Evolutionary conservation across 1,140 invertebrate species (phyloP).

Genomic region (Drosophila punjabiensis): DNA sequence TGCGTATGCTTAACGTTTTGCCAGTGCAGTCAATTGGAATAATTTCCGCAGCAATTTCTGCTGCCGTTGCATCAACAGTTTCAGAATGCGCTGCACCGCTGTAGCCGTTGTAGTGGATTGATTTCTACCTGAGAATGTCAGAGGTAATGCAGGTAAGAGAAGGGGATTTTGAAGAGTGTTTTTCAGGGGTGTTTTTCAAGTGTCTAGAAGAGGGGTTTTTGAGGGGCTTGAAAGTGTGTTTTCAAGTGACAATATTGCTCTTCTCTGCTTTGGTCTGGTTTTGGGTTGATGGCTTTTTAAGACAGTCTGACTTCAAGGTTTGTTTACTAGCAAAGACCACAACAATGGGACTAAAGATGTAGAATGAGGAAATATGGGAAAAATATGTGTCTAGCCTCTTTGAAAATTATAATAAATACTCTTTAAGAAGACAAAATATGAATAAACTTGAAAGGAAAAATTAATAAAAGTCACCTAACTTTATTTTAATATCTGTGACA

Average conservation of each 20-base stretch:
- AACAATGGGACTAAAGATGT: not conserved
- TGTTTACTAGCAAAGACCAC: conserved; percentile 28
- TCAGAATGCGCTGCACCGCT: conserved; percentile 82
- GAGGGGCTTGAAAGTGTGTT: not conserved
- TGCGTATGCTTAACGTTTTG: conserved; percentile 66
- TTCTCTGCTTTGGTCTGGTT: conserved; percentile 18
- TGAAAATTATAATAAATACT: not conserved
- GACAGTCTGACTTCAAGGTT: conserved; percentile 31
- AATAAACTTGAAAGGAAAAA: rapidly evolving
- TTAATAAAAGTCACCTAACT: not conserved
- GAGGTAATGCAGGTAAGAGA: not conserved
- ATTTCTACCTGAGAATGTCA: conserved; percentile 41
- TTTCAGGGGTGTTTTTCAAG: not conserved
- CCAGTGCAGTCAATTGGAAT: conserved; percentile 71
- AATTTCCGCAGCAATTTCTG: conserved; percentile 81
- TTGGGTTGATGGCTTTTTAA: conserved; percentile 10
- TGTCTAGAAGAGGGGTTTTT: not conserved
- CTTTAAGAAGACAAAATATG: not conserved
- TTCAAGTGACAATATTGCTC: not conserved
- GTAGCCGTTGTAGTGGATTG: conserved; percentile 80
- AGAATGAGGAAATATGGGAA: not conserved
- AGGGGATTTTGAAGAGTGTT: not conserved
- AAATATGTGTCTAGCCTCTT: not conserved
- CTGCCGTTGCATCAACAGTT: conserved; percentile 85
- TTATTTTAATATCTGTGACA: not conserved